Evolutionary conservation across 2,888 invertebrate species (phyloP).

Genomic region (Parnassius smintheus): DNA sequence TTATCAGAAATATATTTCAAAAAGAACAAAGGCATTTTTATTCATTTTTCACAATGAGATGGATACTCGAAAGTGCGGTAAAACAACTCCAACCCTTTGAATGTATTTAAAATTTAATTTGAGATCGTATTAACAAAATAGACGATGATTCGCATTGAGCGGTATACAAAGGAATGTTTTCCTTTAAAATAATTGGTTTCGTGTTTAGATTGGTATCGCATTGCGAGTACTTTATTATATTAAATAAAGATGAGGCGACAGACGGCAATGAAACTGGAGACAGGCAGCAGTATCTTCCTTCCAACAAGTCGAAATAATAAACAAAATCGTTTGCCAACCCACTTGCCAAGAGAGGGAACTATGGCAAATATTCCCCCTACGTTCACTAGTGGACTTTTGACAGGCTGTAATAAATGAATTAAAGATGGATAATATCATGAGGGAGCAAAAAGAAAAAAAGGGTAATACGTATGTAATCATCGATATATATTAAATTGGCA

Average conservation of each 20-base stretch:
- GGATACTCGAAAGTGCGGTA: background rate
- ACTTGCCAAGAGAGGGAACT: no score
- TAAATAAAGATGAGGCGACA: background rate
- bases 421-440: no score
- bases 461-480: no score
- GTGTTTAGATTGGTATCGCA: background rate
- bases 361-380: no score
- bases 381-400: no score
- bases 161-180: slow-evolving; percentile 5
- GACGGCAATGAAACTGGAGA: no score
- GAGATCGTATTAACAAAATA: slow-evolving; percentile 7
- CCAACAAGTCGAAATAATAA: no score
- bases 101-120: slow-evolving; percentile 5
- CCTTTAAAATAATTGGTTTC: slow-evolving; percentile 3
- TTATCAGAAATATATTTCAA: slow-evolving; percentile 8
- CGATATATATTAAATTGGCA: no score
- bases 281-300: no score
- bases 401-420: no score
- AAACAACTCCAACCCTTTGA: background rate
- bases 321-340: no score
- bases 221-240: background rate
- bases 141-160: background rate
- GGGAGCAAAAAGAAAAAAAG: no score
- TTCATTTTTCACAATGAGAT: slow-evolving; percentile 6
- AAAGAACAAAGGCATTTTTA: background rate